These are phyloP conservation scores for Falco biarmicus DNA, from an alignment of 2,797 vertebrate species.

Conservation along the genomic window DNA sequence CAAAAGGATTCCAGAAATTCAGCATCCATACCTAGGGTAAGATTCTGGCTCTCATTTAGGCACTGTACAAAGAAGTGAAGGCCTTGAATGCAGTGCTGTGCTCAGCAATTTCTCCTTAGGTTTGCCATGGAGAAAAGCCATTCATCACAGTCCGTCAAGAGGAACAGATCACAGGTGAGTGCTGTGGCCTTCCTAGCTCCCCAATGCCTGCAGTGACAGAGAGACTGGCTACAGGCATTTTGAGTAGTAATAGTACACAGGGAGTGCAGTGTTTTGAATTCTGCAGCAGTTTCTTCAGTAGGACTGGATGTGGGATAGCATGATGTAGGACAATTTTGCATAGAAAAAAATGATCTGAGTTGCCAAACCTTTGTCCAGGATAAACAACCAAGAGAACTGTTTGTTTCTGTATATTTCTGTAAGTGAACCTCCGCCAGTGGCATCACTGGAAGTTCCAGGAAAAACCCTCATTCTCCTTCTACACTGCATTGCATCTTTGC, in stretches of 20 bases:
- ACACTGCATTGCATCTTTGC: neutral
- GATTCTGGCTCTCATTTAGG: neutral
- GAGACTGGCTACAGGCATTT: neutral
- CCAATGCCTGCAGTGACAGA: neutral
- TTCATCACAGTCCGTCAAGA: neutral
- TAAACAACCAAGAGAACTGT: neutral
- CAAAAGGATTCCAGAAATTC: neutral
- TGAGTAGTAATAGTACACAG: too few relatives aligned
- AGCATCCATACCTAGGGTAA: neutral
- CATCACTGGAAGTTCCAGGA: neutral
- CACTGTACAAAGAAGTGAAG: neutral
- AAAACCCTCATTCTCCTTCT: neutral
- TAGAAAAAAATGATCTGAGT: neutral
- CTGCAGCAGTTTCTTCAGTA: neutral
- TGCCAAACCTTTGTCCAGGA: neutral
- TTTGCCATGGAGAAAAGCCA: neutral
- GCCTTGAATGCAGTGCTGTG: neutral
- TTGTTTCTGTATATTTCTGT: neutral
- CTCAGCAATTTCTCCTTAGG: neutral
- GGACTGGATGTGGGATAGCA: neutral
- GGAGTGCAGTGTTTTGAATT: neutral
- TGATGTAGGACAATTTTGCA: neutral
- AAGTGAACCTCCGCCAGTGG: neutral
- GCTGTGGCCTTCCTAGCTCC: neutral
- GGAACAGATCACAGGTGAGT: accelerated